Percentiles rank a stretch among this genome's conserved stretches.
Evolutionary conservation across 2,888 invertebrate genomes (phyloP).

Genomic region (Eudemis profundana): DNA sequence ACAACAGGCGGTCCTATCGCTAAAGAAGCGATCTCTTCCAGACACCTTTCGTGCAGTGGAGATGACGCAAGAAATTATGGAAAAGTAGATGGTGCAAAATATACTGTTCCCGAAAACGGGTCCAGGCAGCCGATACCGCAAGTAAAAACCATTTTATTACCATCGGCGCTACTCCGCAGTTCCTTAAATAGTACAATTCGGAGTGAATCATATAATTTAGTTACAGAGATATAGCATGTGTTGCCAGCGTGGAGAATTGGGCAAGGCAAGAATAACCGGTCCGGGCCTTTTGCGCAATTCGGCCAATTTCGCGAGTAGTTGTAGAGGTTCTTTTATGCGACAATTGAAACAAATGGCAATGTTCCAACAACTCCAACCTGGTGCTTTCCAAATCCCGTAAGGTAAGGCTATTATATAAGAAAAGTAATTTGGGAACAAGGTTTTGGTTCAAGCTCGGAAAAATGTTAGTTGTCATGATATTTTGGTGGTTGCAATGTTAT

Average conservation of each 20-base stretch:
- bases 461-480: no score
- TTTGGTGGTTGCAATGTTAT: no score
- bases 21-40: no score
- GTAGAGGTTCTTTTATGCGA: conserved; percentile 3
- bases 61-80: no score
- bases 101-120: neutral
- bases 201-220: conserved; percentile 30
- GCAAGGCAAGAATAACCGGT: conserved; percentile 18
- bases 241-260: neutral
- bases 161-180: conserved; percentile 22
- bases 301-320: conserved; percentile 3
- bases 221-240: conserved; percentile 20
- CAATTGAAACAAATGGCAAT: conserved; percentile 18
- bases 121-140: neutral
- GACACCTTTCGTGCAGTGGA: no score
- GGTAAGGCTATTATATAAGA: neutral
- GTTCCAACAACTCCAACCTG: conserved; percentile 7
- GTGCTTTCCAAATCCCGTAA: neutral
- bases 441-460: neutral
- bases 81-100: no score
- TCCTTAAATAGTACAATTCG: conserved; percentile 35
- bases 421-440: neutral
- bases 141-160: conserved; percentile 1
- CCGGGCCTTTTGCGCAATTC: conserved; percentile 14
- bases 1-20: no score